Evolutionary conservation across 2,888 invertebrate genomes (phyloP), one percentile per base, ranked within the genome.

Genomic region (Oligia latruncula): DNA sequence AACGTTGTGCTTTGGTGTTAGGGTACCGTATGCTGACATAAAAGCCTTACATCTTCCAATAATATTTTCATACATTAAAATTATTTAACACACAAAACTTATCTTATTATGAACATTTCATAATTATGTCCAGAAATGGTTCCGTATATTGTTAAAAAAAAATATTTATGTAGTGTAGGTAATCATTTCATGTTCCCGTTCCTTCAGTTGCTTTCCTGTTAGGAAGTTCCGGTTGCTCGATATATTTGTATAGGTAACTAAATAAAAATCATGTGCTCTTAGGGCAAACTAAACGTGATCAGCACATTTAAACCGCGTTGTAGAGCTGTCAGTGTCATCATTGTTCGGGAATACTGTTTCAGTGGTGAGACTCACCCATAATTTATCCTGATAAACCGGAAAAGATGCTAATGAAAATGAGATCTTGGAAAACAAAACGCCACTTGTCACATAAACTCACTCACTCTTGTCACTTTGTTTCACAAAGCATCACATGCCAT

Each of bases 1-100:
- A 83, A 77, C 77, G 64, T 73, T 87, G 82, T 76, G 68, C 78
- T 86, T 84, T 78, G 67, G n/a, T 65, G 80, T 89, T 89, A 77
- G 88, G 80, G 87, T 86, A 75, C 84, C 72, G 79, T 67, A 55
- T 6, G 17, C 29, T 17, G 13, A 20, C 5, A 40, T 55, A n/a
- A 20, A 80, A 84, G 5, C 23, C 58, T 58, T 40, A 40, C 15
- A 49, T 58, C 11, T 65, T 20, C 13, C 13, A 58, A 43, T 17
- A 52, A 5, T 52, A 1, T 52, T 52, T 55, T 55, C 46, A 11
- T 46, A 46, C 46, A 49, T 55, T 20, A 6, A 55, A 55, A 55
- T 0, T 20, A 20, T 52, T 17, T 52, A 46, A 46, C 13, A 49
- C 43, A 43, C 9, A 43, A 46, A 43, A 9, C 43, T 11, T 13